Evolutionary conservation across 2,113 vertebrate species (phyloP), one percentile per base, ranked within the genome.

Genomic region (Lontra canadensis): DNA sequence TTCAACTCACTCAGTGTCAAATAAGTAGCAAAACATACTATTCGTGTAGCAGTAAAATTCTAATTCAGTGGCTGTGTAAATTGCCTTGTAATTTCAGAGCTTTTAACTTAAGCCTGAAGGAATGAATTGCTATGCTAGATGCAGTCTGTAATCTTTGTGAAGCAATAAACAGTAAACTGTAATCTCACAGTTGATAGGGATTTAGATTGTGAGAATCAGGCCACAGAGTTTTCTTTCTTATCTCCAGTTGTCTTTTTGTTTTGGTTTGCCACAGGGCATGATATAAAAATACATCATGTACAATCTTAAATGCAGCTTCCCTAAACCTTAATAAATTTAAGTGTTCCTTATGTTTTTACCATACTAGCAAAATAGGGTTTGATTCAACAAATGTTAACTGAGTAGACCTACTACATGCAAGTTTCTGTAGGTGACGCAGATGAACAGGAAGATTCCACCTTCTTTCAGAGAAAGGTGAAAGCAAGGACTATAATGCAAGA

Each of bases 211-310:
- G 25, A 0, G 25, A 95, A 81, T 83, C 63, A 96, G 7, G 91
- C 36, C 29, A 81, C 34, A 87, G 4, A 80, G 34, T 91, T 95
- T 90, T 20, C 15, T 97, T 88, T 96, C 57, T 93, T 96, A 91
- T 96, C 78, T 81, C 23, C 59, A 88, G 10, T 88, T 63, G 7
- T 81, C 10, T 73, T 91, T 94, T 94, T 84, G 61, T 85, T 94
- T 95, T 63, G 13, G 7, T 92, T 90, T 82, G 26, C 52, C 65
- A 85, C 6, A 42, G 2, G 1, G 20, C 88, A 29, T 79, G n/a
- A 82, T 74, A 67, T 59, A 82, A 95, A 96, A 88, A 94, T 93
- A 69, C 4, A 65, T 36, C 52, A 13, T 81, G 21, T 52, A 65
- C 0, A 76, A 29, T 59, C 34, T 59, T 94, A 88, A 85, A 95